Base-by-base conservation (phyloP, 2,888 invertebrate genomes). In the Agrotis puta region DNA sequence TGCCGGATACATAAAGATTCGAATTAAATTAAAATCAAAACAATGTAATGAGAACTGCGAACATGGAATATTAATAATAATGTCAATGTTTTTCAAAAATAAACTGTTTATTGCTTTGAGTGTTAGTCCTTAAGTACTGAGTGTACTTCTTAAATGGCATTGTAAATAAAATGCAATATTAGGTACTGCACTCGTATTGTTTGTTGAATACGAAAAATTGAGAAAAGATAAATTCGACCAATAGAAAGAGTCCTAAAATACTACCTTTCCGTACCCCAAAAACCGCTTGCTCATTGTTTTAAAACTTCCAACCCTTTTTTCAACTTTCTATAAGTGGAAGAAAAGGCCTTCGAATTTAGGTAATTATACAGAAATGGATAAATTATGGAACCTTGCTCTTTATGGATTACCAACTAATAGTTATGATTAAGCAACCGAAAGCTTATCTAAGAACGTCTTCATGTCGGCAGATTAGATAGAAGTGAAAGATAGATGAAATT, bases 401-500 rank as follows among this genome's bases (percentile, higher is more conserved):
- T n/a, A 13, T 20, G 2, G 2, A 50, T 20, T 20, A 14, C 13
- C 2, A 45, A 53, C 22, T 48, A 48, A 14, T 47, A 14, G 3
- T 11, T 22, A 48, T 48, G 14, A 51, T 51, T n/a, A 24, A 22
- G 24, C 18, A 48, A 70, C 20, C 53, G 11, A 59, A 78, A 11
- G 48, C 48, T 59, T 43, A n/a, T 33, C 18, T 54, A 50, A 59
- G 18, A 58, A 50, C 13, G 3, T 50, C n/a, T 61, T 53, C 7
- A 16, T 45, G 20, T 20, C 14, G 16, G 22, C 7, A 39, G 18
- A 47, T 54, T n/a, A 24, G n/a, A 14, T 18, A 27, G 43, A 64
- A 62, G 64, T 76, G 62, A 69, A 78, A 77, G 45, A 74, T 51
- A 48, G 43, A 59, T 56, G 68, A 76, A 56, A 75, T 56, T 64